Base-by-base conservation (phyloP, 2,797 vertebrate species). In the Phrynocephalus vlangalii region DNA sequence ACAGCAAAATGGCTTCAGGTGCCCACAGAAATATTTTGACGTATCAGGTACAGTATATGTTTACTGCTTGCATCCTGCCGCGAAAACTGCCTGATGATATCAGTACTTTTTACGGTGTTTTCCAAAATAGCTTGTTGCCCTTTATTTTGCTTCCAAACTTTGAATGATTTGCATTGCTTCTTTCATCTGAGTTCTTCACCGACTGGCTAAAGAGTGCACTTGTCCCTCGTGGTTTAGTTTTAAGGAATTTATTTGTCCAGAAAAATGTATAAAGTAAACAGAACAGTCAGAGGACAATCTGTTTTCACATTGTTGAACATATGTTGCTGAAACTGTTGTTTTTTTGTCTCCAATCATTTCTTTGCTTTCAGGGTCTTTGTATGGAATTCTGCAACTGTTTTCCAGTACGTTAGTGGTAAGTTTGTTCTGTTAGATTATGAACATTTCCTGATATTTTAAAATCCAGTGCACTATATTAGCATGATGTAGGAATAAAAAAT, bases 351-450 rank as follows among this genome's bases (percentile, higher is more conserved):
- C 68, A 44, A 87, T 72, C 7, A 48, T 80, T 44, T 13, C 7
- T 15, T 26, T 84, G 33, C 10, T 92, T 95, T 90, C 96, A 99
- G 99, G 98, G 76, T 99, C 99, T 87, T 98, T 98, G 0, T 99
- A 99, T 88, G 98, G 99, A 87, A 88, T 99, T 87, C 96, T 99
- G 91, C 99, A 99, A 91, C 96, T 99, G 10, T 99, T 99, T 96
- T 99, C 98, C 85, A 99, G 99, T 94, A 98, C 98, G 1, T 38
- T 99, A 93, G 97, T 99, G 95, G 99, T 99, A 97, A 99, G 98
- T 98, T 95, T 44, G 4, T 89, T 79, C 28, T n/a, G 11, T 1
- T 68, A 2, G 0, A 0, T 89, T 87, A 81, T 20, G 18, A 63
- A 7, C 77, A 72, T 8, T 38, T 13, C 3, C 0, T 52, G 66